Base-by-base conservation (phyloP, 2,797 vertebrate species). In the Phoxinus dragarum region DNA sequence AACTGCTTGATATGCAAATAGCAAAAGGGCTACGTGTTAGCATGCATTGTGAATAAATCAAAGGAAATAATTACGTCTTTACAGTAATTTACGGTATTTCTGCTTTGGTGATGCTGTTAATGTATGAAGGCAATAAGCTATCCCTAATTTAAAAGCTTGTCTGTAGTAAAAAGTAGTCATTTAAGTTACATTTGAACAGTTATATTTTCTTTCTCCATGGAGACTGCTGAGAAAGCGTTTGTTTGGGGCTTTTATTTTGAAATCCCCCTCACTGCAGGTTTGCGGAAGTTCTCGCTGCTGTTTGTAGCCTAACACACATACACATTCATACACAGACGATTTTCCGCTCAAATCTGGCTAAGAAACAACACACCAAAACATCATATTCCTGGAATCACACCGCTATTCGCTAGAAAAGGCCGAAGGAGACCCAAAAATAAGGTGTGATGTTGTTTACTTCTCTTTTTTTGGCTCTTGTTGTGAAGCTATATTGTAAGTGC, bases 211-310 rank as follows among this genome's bases (percentile, higher is more conserved):
- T 14, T 36, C 17, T 54, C 11, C 52, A 38, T 23, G 6, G 52
- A 38, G 6, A 27, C 5, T 1, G 0, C 5, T 1, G 0, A 6
- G 9, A 49, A 6, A 54, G 17, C 52, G 52, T 54, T 49, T 11
- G 44, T 19, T 16, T 0, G 1, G 21, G 73, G 11, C 82, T 84
- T 84, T 84, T 84, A 59, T 78, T 84, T 84, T 84, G 82, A 78
- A 78, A 71, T 68, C 12, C 11, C 4, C 14, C 21, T 75, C 6
- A 4, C 49, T 14, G 64, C 21, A 3, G 36, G 36, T 67, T 77
- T 56, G 38, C 64, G 82, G 82, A 84, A 77, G 74, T 59, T 5
- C 8, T 42, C 4, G 7, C n/a, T 56, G n/a, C 47, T 84, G 56
- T n/a, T 27, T 82, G 80, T 34, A 72, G 54, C 31, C 16, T 61